Conservation (phyloP, 2,113 vertebrate species). For the Xyrauchen texanus region DNA sequence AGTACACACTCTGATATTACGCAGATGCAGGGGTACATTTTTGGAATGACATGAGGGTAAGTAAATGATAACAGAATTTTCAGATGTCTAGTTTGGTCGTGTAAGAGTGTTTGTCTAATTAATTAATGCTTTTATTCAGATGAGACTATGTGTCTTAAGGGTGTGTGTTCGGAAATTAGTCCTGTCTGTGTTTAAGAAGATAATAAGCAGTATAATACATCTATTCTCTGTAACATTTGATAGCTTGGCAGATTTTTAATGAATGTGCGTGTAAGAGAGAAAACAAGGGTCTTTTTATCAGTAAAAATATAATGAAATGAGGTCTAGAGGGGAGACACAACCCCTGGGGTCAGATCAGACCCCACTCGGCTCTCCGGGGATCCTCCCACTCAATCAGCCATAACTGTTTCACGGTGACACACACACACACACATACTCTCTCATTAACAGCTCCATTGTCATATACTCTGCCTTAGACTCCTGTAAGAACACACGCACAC, state of each 20-base stretch:
- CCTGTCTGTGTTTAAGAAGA: not conserved
- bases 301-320: slow-evolving; percentile 26
- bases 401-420: slow-evolving; percentile 9
- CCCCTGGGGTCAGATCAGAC: slow-evolving; percentile 26
- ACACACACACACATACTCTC: not conserved
- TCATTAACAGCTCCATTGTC: slow-evolving; percentile 22
- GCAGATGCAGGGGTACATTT: too few relatives aligned
- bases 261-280: not conserved
- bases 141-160: not conserved
- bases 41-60: too few relatives aligned
- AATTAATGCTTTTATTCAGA: too few relatives aligned
- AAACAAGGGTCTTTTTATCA: not conserved
- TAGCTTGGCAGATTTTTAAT: slow-evolving; percentile 16
- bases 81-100: too few relatives aligned
- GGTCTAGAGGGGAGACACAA: slow-evolving; percentile 9
- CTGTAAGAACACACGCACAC: not conserved
- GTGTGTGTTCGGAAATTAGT: not conserved
- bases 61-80: too few relatives aligned
- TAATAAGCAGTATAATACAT: not conserved
- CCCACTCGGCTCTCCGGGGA: not conserved
- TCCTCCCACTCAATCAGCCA: slow-evolving; percentile 1
- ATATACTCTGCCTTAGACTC: slow-evolving; percentile 19
- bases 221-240: not conserved
- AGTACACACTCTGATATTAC: too few relatives aligned
- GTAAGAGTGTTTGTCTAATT: too few relatives aligned